Evolutionary conservation across 2,888 invertebrate genomes (phyloP).

Genomic region (Oligia strigilis): DNA sequence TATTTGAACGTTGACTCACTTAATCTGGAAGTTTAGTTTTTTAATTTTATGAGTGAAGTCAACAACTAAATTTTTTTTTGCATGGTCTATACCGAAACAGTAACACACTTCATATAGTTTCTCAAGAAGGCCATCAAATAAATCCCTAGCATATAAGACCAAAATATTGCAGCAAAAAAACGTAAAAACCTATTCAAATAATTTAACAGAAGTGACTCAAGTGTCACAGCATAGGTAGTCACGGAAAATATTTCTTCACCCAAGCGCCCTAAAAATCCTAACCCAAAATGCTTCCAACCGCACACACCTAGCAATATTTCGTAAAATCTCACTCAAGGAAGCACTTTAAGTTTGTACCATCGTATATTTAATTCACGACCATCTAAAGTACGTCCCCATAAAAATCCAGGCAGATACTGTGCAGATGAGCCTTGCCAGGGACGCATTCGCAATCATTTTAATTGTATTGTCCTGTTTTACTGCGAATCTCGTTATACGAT

Average conservation of each 20-base stretch:
- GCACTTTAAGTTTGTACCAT: conserved; percentile 87
- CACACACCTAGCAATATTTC: conserved; percentile 80
- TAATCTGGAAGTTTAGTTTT: neutral
- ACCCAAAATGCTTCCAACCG: conserved; percentile 30
- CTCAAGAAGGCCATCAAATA: neutral
- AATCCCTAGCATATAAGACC: neutral
- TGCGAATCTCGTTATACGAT: conserved; percentile 88
- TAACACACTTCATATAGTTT: neutral
- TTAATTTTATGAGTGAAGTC: neutral
- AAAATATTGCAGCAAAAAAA: neutral
- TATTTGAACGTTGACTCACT: neutral
- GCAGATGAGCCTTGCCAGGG: conserved; percentile 88
- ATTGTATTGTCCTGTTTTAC: conserved; percentile 89
- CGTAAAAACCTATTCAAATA: neutral
- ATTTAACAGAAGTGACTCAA: neutral
- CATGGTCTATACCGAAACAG: neutral
- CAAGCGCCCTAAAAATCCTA: conserved; percentile 49
- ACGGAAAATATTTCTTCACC: conserved; percentile 11
- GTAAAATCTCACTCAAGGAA: conserved; percentile 87
- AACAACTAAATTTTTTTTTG: neutral
- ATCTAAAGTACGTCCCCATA: conserved; percentile 88
- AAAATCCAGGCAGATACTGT: conserved; percentile 89
- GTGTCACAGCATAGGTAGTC: neutral
- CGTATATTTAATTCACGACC: conserved; percentile 89
- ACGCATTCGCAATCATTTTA: conserved; percentile 85